Evolutionary conservation across 2,113 vertebrate species (phyloP), one percentile per base, ranked within the genome.

Genomic region (Dolichotis patagonum): DNA sequence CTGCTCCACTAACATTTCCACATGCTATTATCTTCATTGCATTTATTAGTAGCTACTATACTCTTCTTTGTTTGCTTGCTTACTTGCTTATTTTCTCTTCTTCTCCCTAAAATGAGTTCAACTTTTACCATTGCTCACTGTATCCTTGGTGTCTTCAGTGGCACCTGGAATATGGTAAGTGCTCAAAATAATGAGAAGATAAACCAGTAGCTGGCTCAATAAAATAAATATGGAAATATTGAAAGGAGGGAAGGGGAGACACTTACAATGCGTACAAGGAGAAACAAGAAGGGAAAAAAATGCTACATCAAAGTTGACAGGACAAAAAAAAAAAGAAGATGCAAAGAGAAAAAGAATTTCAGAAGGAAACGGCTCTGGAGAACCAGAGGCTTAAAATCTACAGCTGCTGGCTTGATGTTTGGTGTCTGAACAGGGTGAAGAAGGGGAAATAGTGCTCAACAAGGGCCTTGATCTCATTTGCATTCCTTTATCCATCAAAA

Each of bases 401-500:
- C 60, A 52, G 75, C 75, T 85, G 38, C 67, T 65, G 52, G 54
- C 71, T 46, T n/a, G 69, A 49, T 60, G 32, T 46, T 16, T n/a
- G 54, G 69, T 62, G 26, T 90, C 77, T 54, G 54, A 91, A 90
- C 17, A n/a, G 73, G 75, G 62, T 43, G 67, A 81, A 67, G 60
- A 24, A 49, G 84, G 54, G 17, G 12, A 83, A 83, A 78, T 38
- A 12, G 28, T 54, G 91, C 91, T 94, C 85, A 96, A 73, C 82
- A 80, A 96, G 88, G 65, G 86, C 35, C 84, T 84, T 43, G 32
- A 3, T 87, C 82, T 96, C 88, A 95, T 97, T 94, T 95, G 24
- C 96, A 97, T 95, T 43, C 60, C 90, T 90, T 0, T 86, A 30
- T 95, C 88, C 56, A 9, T 65, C 26, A 41, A 92, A 90, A 95